Percentiles rank a stretch among this genome's conserved stretches.
phyloP scores from a whole-genome alignment of 1,140 invertebrate genomes.

The Frieseomelitta varia region DNA sequence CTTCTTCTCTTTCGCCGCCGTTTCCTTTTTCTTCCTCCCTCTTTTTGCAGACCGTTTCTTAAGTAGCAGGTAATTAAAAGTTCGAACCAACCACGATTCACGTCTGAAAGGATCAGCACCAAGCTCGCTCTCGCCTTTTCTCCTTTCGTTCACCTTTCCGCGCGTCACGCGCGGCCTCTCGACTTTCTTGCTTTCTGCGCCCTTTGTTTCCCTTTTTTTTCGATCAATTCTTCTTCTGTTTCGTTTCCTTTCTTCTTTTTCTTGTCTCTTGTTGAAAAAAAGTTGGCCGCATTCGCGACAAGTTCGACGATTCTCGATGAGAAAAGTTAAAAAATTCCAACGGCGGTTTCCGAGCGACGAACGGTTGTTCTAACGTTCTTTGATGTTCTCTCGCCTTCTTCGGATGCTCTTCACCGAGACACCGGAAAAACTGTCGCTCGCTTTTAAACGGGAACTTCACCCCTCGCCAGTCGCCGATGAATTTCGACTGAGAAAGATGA shows the following conservation, averaged over 20 bases:
- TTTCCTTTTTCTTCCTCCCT: conserved; percentile 6
- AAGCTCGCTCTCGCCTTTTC: neutral
- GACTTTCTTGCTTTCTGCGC: neutral
- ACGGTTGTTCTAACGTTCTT: conserved; percentile 46
- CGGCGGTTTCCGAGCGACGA: conserved; percentile 22
- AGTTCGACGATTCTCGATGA: conserved; percentile 23
- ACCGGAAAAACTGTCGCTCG: conserved; percentile 28
- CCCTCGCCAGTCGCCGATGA: conserved; percentile 9
- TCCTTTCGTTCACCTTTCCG: neutral
- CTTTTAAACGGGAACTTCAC: conserved; percentile 34
- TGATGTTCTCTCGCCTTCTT: conserved; percentile 42
- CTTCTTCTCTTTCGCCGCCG: conserved; percentile 42
- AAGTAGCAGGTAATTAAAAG: conserved; percentile 77
- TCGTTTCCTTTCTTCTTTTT: neutral
- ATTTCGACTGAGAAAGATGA: conserved; percentile 32
- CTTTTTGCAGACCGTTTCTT: conserved; percentile 52
- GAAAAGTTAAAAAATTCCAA: conserved; percentile 57
- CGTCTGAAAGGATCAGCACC: conserved; percentile 59
- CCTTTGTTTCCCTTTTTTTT: conserved; percentile 9
- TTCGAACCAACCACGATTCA: conserved; percentile 73
- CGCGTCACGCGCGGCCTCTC: neutral
- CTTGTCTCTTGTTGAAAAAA: neutral
- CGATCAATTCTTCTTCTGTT: neutral
- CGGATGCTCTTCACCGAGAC: conserved; percentile 22
- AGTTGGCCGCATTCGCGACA: conserved; percentile 16